Base-by-base conservation (phyloP, 2,797 vertebrate species). In the Ibycter americanus region DNA sequence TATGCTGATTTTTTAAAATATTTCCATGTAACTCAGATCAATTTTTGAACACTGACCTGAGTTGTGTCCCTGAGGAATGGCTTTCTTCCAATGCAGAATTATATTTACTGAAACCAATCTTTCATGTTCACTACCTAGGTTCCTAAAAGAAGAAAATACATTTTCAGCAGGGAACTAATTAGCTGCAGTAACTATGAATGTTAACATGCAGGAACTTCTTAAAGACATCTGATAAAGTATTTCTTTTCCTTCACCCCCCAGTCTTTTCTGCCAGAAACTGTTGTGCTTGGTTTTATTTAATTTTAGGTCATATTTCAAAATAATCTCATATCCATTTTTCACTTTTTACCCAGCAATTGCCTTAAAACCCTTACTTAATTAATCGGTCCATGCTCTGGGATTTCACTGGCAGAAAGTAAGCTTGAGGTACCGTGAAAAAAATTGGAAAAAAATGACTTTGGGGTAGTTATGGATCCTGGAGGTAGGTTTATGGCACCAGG, bases 241-340 rank as follows among this genome's bases (percentile, higher is more conserved):
- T 52, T 12, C n/a, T 84, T 71, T n/a, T 17, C 19, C 19, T 11
- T 71, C 38, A 23, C 3, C 1, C 3, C 8, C 5, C 0, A 0
- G 6, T 55, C 11, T 59, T 86, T 83, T 81, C 46, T 32, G 16
- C 22, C 23, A 71, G 61, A 62, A 84, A 51, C 1, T n/a, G 7
- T 15, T 73, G 4, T 29, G 11, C 4, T 46, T 70, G 3, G 7
- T 7, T 82, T 72, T 56, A 67, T 71, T 72, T 87, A 65, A 66
- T 77, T 89, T 70, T 77, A 52, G 14, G 17, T 29, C 3, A 62
- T 17, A 11, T 65, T 86, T 67, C 55, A 77, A 90, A 88, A 66
- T 34, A 77, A 83, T 36, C 40, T 85, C 19, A 6, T 49, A 52
- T 15, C 12, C 12, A 4, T 70, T 62, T n/a, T 32, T 81, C 22